A percentile compares a stretch with the other conserved stretches of the same genome.
Evolutionary conservation across 2,113 vertebrate genomes (phyloP).

Genomic region (Anhinga rufa): DNA sequence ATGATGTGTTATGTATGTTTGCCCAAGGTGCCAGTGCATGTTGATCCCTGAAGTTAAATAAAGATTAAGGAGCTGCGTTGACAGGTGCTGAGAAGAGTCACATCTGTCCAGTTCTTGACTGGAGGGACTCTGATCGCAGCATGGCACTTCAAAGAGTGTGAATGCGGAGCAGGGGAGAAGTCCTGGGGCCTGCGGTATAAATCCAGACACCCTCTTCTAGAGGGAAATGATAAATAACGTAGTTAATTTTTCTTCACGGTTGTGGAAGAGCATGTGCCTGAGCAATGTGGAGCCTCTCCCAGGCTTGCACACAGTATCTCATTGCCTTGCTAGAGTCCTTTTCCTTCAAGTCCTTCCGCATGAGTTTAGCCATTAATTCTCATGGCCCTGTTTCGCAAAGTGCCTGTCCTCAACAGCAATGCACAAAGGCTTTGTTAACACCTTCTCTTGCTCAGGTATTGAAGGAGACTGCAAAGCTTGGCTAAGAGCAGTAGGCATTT

Average conservation of each 20-base stretch:
- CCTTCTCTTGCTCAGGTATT: background rate
- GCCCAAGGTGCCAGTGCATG: background rate
- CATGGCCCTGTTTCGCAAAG: background rate
- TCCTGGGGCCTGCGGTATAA: background rate
- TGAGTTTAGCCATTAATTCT: background rate
- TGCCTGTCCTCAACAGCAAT: background rate
- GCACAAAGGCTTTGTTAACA: background rate
- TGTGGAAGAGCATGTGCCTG: background rate
- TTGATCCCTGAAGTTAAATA: slow-evolving; percentile 15
- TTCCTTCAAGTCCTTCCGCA: background rate
- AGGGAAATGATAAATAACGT: background rate
- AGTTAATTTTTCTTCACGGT: background rate
- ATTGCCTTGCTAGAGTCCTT: background rate
- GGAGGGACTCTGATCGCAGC: background rate
- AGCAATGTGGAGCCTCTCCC: background rate
- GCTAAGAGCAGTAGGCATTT: background rate
- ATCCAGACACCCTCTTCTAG: background rate
- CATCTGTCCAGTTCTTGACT: background rate
- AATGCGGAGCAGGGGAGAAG: background rate
- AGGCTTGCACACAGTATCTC: background rate
- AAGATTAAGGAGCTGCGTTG: background rate
- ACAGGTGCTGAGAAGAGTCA: background rate
- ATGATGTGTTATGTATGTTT: background rate
- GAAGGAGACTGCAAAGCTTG: background rate
- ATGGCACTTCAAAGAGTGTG: background rate